Conservation (phyloP, 2,888 invertebrate species). For the Acanthococcus lagerstroemiae region DNA sequence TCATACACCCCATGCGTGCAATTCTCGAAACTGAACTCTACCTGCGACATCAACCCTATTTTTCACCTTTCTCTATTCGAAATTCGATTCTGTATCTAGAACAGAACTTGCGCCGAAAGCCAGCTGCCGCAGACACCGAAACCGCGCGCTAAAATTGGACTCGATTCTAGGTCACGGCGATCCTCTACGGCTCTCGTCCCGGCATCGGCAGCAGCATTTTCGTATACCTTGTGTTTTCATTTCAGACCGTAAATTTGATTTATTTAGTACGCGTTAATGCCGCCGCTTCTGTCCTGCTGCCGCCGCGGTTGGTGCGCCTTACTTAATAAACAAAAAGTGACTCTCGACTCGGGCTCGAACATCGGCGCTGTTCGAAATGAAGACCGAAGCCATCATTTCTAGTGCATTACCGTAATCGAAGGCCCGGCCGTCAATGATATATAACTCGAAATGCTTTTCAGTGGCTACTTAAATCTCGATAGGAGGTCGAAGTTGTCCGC, state of each 20-base stretch:
- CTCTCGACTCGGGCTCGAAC: not conserved
- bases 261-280: not conserved
- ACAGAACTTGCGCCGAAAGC: too few species aligned
- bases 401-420: not conserved
- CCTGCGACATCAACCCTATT: too few species aligned
- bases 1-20: too few species aligned
- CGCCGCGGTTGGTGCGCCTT: not conserved
- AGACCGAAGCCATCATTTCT: slow-evolving; percentile 16
- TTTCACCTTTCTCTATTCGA: too few species aligned
- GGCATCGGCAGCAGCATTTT: too few species aligned
- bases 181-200: too few species aligned
- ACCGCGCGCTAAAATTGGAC: too few species aligned
- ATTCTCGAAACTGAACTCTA: too few species aligned
- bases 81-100: too few species aligned
- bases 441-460: slow-evolving; percentile 18
- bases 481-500: slow-evolving; percentile 8
- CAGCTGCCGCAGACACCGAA: too few species aligned
- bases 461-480: slow-evolving; percentile 23
- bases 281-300: not conserved
- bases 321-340: not conserved
- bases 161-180: too few species aligned
- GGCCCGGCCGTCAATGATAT: not conserved
- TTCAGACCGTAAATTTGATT: not conserved
- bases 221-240: too few species aligned
- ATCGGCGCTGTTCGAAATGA: slow-evolving; percentile 11